A percentile compares a stretch with the other conserved stretches of the same genome.
These are phyloP conservation scores for Platyscapa corneri DNA, from an alignment of 1,140 invertebrate species.

Conservation along the genomic window DNA sequence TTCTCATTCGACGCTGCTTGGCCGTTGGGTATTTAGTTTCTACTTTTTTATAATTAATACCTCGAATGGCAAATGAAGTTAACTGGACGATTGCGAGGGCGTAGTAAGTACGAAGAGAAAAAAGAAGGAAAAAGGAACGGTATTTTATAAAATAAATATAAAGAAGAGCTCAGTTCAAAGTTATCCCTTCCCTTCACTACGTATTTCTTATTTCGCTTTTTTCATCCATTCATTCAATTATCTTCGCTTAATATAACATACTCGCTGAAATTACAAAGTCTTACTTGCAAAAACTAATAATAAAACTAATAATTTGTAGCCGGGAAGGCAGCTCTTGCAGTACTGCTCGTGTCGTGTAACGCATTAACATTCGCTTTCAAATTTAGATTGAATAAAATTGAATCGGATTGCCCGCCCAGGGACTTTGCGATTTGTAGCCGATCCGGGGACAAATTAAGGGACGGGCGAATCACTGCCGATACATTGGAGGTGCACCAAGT, in stretches of 20 bases:
- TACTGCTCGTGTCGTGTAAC: background rate
- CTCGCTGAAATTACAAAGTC: background rate
- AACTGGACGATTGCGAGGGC: conserved; percentile 50
- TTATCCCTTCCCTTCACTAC: conserved; percentile 48
- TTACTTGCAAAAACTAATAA: background rate
- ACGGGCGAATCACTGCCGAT: too few relatives aligned
- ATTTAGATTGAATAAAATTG: too few relatives aligned
- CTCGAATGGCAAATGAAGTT: conserved; percentile 69
- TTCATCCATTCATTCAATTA: conserved; percentile 38
- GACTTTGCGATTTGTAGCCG: too few relatives aligned
- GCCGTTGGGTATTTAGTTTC: conserved; percentile 69
- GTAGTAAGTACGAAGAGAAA: conserved; percentile 44
- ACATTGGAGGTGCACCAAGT: too few relatives aligned
- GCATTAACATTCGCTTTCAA: too few relatives aligned
- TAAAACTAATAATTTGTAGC: too few relatives aligned
- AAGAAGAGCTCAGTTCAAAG: conserved; percentile 49
- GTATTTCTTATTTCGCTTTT: conserved; percentile 42
- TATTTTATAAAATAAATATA: conserved; percentile 67
- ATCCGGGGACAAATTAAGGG: too few relatives aligned
- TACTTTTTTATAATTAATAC: conserved; percentile 74
- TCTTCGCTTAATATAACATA: conserved; percentile 21
- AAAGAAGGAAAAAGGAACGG: conserved; percentile 57
- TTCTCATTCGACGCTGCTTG: conserved; percentile 52
- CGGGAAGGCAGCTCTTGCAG: background rate
- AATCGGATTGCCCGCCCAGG: too few relatives aligned